These are phyloP conservation scores for Halocynthia aurantium DNA, from an alignment of 23 tunicate species.

Conservation along the genomic window DNA sequence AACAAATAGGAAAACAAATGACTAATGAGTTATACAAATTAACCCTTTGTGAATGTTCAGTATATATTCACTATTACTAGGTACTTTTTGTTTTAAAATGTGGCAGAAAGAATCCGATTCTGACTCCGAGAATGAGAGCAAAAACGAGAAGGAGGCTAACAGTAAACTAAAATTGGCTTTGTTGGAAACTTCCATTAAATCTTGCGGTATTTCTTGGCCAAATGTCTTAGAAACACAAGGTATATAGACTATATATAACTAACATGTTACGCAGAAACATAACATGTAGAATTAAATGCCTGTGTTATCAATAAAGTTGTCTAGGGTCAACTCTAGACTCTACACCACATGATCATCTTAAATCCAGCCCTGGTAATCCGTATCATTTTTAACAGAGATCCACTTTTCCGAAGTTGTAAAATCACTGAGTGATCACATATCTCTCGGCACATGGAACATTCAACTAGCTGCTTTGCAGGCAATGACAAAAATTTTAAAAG, in stretches of 20 bases:
- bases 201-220: slow-evolving; percentile 20
- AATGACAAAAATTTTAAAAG: background rate
- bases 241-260: background rate
- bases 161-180: slow-evolving; percentile 8
- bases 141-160: background rate
- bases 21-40: too few relatives aligned
- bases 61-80: background rate
- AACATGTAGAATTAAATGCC: too few relatives aligned
- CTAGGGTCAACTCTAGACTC: background rate
- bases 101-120: slow-evolving; percentile 6
- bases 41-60: too few relatives aligned
- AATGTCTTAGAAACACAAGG: slow-evolving; percentile 12
- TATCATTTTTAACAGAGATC: background rate
- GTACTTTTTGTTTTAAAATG: background rate
- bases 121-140: background rate
- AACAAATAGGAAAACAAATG: background rate
- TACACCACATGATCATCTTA: background rate
- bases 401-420: slow-evolving; percentile 14
- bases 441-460: slow-evolving; percentile 35
- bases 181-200: slow-evolving; percentile 7
- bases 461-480: slow-evolving; percentile 34
- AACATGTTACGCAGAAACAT: background rate
- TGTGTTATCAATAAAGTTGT: background rate
- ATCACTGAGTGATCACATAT: slow-evolving; percentile 16
- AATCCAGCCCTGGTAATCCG: too few relatives aligned